A percentile compares a stretch with the other conserved stretches of the same genome.
Evolutionary conservation across 1,140 invertebrate species (phyloP).

Genomic region (Macrosteles quadrilineatus): DNA sequence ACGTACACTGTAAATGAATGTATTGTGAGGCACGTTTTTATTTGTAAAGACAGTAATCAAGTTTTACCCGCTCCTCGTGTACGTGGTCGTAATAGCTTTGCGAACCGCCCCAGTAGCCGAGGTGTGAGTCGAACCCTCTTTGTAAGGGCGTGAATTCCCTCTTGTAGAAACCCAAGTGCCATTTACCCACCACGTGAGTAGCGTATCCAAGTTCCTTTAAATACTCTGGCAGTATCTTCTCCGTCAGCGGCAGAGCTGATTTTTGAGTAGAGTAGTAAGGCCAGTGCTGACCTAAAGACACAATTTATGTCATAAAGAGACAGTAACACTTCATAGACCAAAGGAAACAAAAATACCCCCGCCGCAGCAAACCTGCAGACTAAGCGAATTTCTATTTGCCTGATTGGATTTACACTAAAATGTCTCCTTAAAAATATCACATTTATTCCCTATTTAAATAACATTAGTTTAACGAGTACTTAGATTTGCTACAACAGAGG

Average conservation of each 20-base stretch:
- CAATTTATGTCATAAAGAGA: background rate
- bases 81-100: constrained; percentile 65
- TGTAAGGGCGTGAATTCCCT: constrained; percentile 60
- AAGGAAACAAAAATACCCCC: no score
- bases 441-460: no score
- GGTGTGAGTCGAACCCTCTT: constrained; percentile 67
- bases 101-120: constrained; percentile 64
- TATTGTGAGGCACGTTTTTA: background rate
- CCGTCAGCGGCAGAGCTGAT: constrained; percentile 55
- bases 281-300: constrained; percentile 31
- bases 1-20: background rate
- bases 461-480: no score
- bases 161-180: constrained; percentile 65
- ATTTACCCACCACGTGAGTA: constrained; percentile 70
- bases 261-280: constrained; percentile 47
- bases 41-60: no score
- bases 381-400: no score
- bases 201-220: constrained; percentile 62
- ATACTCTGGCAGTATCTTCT: constrained; percentile 56
- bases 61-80: constrained; percentile 36
- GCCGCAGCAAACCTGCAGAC: no score
- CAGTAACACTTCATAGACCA: background rate
- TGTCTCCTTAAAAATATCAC: no score
- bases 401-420: no score
- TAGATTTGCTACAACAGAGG: no score